Base-by-base conservation (phyloP, 2,113 vertebrate species). In the Gymnogyps californianus region DNA sequence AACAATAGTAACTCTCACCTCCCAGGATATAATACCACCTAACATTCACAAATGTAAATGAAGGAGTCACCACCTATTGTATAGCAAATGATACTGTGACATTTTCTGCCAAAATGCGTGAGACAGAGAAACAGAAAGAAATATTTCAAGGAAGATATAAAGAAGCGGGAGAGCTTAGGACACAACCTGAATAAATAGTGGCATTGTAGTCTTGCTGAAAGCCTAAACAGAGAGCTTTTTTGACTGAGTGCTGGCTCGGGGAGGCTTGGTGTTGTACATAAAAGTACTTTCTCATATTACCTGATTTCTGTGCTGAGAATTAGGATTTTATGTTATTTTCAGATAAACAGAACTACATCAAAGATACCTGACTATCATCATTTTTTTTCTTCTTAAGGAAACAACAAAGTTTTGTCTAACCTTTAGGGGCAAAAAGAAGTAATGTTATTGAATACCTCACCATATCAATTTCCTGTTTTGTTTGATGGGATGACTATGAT, bases 401-500 rank as follows among this genome's bases (percentile, higher is more conserved):
- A 83, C 21, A 83, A 79, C 36, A 16, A 86, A 66, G 49, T 87
- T 95, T 87, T 94, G 22, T 19, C 57, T 93, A 74, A 72, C 24
- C 57, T 85, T 85, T 38, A 11, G 78, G 40, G 46, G 42, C 42
- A 64, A 64, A 87, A 90, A 66, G 62, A 78, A 86, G 55, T 70
- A 77, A 89, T 46, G 18, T 62, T 90, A 66, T 32, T 79, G 89
- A 90, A 90, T 66, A 94, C 59, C 78, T 96, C 75, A 78, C 93
- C 40, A 26, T 74, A 77, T 46, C 84, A 77, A 66, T 93, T 97
- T 90, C 84, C 93, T 74, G 51, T 38, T 93, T 91, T 93, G 51
- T 95, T 96, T 95, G 93, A 96, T 94, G 93, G 78, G n/a, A 81
- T 94, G 92, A 95, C 95, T 95, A 57, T 92, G 89, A 94, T 97